Conservation (phyloP, 2,113 vertebrate genomes). For the Phrynocephalus versicolor region DNA sequence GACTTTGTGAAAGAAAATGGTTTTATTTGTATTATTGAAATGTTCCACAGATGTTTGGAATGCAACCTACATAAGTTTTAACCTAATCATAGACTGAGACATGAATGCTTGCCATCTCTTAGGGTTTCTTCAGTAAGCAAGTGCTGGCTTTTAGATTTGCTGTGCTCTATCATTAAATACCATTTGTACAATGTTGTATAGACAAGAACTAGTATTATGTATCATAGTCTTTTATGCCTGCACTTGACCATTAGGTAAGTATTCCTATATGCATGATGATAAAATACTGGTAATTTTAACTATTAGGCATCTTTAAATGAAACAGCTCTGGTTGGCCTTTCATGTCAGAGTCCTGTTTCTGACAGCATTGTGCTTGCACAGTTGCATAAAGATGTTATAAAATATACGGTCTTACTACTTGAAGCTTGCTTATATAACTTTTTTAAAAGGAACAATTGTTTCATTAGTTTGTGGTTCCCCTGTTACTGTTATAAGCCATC, state of each 20-base stretch:
- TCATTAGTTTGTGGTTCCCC: background rate
- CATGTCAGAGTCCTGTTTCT: constrained; percentile 14
- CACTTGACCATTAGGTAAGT: background rate
- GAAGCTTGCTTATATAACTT: constrained; percentile 23
- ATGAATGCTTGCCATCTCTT: constrained; percentile 15
- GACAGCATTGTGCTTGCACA: constrained; percentile 9
- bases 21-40: background rate
- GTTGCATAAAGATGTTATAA: background rate
- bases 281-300: background rate
- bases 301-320: background rate
- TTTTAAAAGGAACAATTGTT: constrained; percentile 11
- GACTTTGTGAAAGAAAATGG: constrained; percentile 31
- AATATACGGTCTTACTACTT: constrained; percentile 31
- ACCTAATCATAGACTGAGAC: background rate
- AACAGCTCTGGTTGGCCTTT: constrained; percentile 10
- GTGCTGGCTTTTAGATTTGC: background rate
- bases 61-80: background rate
- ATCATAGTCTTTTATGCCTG: background rate
- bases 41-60: background rate
- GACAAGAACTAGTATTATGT: background rate
- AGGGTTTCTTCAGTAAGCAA: background rate
- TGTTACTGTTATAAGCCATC: constrained; percentile 21
- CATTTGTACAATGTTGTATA: background rate
- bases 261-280: background rate
- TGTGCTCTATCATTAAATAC: background rate